These are phyloP conservation scores for Metridium senile DNA, from an alignment of 92 coral and sea anemone species.

Conservation along the genomic window DNA sequence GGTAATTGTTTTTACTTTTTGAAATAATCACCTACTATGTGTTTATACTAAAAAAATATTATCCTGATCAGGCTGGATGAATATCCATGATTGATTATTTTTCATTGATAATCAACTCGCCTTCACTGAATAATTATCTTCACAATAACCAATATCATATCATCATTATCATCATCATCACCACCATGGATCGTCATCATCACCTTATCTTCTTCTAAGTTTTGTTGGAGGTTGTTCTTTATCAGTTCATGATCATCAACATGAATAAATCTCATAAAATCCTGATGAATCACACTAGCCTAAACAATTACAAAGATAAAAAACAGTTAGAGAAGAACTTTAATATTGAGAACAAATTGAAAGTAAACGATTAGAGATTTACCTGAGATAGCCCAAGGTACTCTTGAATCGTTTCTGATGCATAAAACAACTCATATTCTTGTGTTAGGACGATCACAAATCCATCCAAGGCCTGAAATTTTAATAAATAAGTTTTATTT, in stretches of 20 bases:
- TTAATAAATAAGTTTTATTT: too few relatives aligned
- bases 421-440: conserved; percentile 92
- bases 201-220: conserved; percentile 46
- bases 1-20: too few relatives aligned
- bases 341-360: too few relatives aligned
- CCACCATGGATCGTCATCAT: background rate
- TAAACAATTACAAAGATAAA: conserved; percentile 25
- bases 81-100: too few relatives aligned
- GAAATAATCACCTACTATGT: too few relatives aligned
- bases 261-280: conserved; percentile 92
- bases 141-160: too few relatives aligned
- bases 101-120: too few relatives aligned
- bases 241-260: conserved; percentile 90
- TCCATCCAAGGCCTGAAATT: conserved; percentile 92
- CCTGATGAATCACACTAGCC: conserved; percentile 99
- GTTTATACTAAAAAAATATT: too few relatives aligned
- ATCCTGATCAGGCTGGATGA: too few relatives aligned
- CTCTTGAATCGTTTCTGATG: conserved; percentile 94
- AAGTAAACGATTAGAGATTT: too few relatives aligned
- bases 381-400: conserved; percentile 98
- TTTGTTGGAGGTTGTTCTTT: conserved; percentile 77
- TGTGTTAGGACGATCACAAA: conserved; percentile 95
- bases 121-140: too few relatives aligned
- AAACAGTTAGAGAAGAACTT: too few relatives aligned
- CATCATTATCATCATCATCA: background rate